Evolutionary conservation across 1,140 invertebrate species (phyloP).

Genomic region (Venustaconcha ellipsiformis): DNA sequence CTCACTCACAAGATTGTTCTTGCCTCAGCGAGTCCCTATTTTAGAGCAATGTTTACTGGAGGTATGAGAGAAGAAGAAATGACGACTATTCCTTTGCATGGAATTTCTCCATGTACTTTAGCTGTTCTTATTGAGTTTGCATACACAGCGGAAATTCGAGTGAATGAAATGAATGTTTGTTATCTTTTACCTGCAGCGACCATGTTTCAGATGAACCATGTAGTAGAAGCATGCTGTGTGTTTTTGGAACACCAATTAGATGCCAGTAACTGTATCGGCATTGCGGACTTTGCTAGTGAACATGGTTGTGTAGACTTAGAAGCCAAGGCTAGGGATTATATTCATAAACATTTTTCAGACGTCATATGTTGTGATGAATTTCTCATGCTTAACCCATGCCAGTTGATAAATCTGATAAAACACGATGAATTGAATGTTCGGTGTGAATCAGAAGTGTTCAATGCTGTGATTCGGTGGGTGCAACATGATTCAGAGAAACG

Average conservation of each 20-base stretch:
- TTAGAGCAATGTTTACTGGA: slow-evolving; percentile 96
- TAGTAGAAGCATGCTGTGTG: slow-evolving; percentile 90
- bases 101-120: slow-evolving; percentile 88
- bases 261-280: slow-evolving; percentile 93
- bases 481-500: slow-evolving; percentile 86
- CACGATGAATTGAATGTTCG: slow-evolving; percentile 91
- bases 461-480: slow-evolving; percentile 92
- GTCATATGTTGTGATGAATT: slow-evolving; percentile 93
- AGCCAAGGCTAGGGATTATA: slow-evolving; percentile 88
- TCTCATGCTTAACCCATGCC: slow-evolving; percentile 82
- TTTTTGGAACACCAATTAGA: slow-evolving; percentile 91
- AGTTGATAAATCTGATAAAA: slow-evolving; percentile 83
- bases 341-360: slow-evolving; percentile 90
- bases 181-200: slow-evolving; percentile 90
- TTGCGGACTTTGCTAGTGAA: slow-evolving; percentile 91
- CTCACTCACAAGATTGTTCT: slow-evolving; percentile 66
- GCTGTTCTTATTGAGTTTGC: slow-evolving; percentile 87
- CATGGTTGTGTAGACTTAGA: slow-evolving; percentile 87
- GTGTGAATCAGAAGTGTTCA: slow-evolving; percentile 90
- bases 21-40: slow-evolving; percentile 71
- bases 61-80: slow-evolving; percentile 91
- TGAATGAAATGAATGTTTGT: slow-evolving; percentile 92
- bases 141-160: slow-evolving; percentile 88
- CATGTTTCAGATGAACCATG: slow-evolving; percentile 93
- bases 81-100: slow-evolving; percentile 86